Evolutionary conservation across 2,888 invertebrate species (phyloP), one percentile per base, ranked within the genome.

Genomic region (Tribolium freemani): DNA sequence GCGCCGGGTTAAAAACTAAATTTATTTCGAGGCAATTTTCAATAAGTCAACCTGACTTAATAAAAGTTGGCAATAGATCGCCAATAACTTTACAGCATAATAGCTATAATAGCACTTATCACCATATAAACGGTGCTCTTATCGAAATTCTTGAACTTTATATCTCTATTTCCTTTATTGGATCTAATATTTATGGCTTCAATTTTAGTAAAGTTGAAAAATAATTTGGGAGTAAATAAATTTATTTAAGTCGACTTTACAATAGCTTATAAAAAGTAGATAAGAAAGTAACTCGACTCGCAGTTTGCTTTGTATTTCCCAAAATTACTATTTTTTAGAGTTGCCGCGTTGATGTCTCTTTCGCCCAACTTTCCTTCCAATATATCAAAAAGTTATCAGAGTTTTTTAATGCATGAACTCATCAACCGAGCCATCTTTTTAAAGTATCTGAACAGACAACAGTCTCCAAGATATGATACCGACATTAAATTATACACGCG

Each of bases 401-500:
- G 38, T 38, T 38, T 38, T 26, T 38, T 38, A 38, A 38, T 38
- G 38, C 38, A 38, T 38, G 8, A 38, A 38, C n/a, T 38, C 38
- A 38, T 38, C 38, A 38, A 8, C 9, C 38, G 8, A 38, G 38
- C 38, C 8, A 38, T 38, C 38, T 38, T 38, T 38, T 38, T 38
- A 38, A 38, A 38, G 38, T 38, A 38, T 38, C 38, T 1, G 9
- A 38, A 9, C 38, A 38, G 38, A 38, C 38, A 58, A 58, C 58
- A 58, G 31, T 58, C 20, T 45, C 60, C 5, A 44, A 38, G 56
- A 30, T 57, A 57, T 60, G 46, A 60, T 60, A 46, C 60, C 48
- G 61, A 61, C 61, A 61, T 61, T 50, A 61, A 61, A 61, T 61
- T 61, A 61, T 50, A 61, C 61, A 48, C 48, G 61, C 61, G 48